Evolutionary conservation across 2,113 vertebrate species (phyloP), one percentile per base, ranked within the genome.

Genomic region (Ranitomeya variabilis): DNA sequence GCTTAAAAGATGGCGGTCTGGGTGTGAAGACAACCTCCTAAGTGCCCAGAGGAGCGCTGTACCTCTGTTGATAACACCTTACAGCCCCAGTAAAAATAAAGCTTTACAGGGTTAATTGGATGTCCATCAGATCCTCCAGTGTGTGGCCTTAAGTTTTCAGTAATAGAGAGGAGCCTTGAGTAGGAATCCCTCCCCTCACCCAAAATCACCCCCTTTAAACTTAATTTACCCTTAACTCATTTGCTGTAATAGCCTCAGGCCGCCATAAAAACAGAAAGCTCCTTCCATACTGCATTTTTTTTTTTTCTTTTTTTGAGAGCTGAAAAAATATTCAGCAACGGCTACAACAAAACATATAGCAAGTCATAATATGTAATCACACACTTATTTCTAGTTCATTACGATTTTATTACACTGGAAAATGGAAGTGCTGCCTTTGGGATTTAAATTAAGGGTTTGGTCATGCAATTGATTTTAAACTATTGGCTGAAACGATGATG

Each of bases 401-500:
- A 76, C 73, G 18, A 52, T 76, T 76, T 76, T 76, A 76, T 76
- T 76, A 76, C 73, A 76, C 73, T 21, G 73, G 73, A 76, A 76
- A 76, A 76, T 52, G 73, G 73, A 76, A 31, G 16, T 7, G 37
- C 73, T 76, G 73, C 73, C 73, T 76, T 76, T 52, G 73, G 73
- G 73, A 76, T 76, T 76, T 76, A 76, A 52, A 76, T 76, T 51
- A 76, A 76, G 45, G 73, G 73, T 76, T 51, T 76, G 73, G 73
- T 76, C 73, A 76, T 76, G 73, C 73, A 76, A 76, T 76, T 76
- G 73, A 76, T 76, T 76, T 52, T 21, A 37, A 76, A 76, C 45
- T 76, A 76, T 76, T 76, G 73, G 73, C 73, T 76, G 45, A 52
- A 52, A 76, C 37, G 37, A 76, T 21, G 73, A 76, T 76, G 73